These are phyloP conservation scores for Pseudomyrmex dendroicus DNA, from an alignment of 1,140 invertebrate genomes.

Conservation along the genomic window DNA sequence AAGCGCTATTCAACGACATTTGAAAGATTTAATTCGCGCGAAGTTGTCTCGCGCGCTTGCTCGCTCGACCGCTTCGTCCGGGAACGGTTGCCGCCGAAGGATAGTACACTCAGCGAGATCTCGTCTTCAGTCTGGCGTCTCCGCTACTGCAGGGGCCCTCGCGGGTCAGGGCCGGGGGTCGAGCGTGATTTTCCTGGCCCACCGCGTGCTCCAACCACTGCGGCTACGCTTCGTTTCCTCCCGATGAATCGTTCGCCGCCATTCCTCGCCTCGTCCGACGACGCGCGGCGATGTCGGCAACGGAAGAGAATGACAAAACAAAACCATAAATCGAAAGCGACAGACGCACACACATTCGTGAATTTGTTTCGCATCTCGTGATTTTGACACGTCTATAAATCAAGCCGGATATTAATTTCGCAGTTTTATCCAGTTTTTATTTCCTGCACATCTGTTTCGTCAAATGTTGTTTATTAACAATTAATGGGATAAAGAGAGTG, in stretches of 20 bases:
- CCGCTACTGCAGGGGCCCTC: slow-evolving; percentile 41
- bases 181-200: slow-evolving; percentile 73
- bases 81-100: slow-evolving; percentile 12
- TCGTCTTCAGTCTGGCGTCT: slow-evolving; percentile 40
- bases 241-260: neutral
- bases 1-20: neutral
- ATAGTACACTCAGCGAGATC: slow-evolving; percentile 40
- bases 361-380: neutral
- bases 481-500: neutral
- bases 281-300: slow-evolving; percentile 20
- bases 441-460: neutral
- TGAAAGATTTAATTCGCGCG: slow-evolving; percentile 24
- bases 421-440: neutral
- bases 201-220: slow-evolving; percentile 55
- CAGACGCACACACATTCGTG: neutral
- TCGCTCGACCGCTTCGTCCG: neutral
- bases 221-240: slow-evolving; percentile 62
- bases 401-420: neutral
- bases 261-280: neutral
- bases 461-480: neutral
- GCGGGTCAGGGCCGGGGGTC: slow-evolving; percentile 65
- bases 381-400: no score
- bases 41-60: neutral
- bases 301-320: neutral
- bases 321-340: neutral